Evolutionary conservation across 2,113 vertebrate genomes (phyloP), one percentile per base, ranked within the genome.

Genomic region (Picathartes gymnocephalus): DNA sequence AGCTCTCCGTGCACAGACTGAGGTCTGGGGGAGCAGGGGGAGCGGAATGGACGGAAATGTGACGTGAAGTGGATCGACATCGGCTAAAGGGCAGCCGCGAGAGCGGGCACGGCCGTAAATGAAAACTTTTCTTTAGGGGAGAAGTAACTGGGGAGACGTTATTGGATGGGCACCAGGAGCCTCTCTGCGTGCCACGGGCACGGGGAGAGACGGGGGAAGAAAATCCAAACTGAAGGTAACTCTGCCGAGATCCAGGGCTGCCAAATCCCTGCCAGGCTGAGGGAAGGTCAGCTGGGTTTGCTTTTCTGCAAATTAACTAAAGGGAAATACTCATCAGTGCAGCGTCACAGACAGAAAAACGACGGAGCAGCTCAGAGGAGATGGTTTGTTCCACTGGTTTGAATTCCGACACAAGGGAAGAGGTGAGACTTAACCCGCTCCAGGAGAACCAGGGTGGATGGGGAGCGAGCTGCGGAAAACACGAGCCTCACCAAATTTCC

Each of bases 1-100:
- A 98, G 98, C 98, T 98, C 98, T 96, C 95, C 37, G 96, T 39
- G 81, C 92, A 86, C 77, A 98, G 96, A 98, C 95, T 98, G 98
- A 92, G 97, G 98, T 98, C 98, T 98, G 72, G 84, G 86, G 58
- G 93, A 79, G 96, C 91, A 53, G 86, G 92, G 95, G 94, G 96
- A 97, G 96, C 17, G 79, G 93, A 96, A 97, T 95, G 89, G 97
- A 97, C 97, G 96, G 95, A 96, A 97, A 97, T 95, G 96, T 73
- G 97, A 97, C 91, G 62, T 97, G 57, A 97, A 97, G 98, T 97
- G 97, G 96, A 97, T 98, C 98, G 97, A 96, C 95, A 92, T 70
- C 21, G 61, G 94, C 92, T 96, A 98, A 98, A 98, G 97, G 97
- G 97, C 97, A 98, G 93, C 44, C 10, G 94, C 85, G 80, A 88